Percentiles rank a stretch among this genome's conserved stretches.
Conservation (phyloP, 2,797 vertebrate genomes). For the Eremophila alpestris region DNA sequence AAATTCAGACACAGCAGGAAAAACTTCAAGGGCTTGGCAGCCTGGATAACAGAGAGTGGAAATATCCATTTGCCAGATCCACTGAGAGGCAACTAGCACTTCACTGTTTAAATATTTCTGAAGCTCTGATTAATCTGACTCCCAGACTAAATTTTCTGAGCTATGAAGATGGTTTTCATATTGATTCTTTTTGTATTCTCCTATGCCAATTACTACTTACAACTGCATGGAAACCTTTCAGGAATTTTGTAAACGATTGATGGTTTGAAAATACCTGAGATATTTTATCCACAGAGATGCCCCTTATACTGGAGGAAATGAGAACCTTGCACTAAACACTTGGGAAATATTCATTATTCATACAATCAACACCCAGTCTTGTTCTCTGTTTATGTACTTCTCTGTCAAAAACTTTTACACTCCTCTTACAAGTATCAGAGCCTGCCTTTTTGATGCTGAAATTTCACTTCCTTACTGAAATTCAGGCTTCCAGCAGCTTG, state of each 20-base stretch:
- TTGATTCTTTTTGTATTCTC: not conserved
- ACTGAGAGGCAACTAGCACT: not conserved
- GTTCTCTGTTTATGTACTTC: not conserved
- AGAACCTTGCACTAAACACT: not conserved
- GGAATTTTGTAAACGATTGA: not conserved
- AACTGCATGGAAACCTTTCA: not conserved
- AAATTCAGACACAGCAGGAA: not conserved
- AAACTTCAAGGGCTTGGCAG: not conserved
- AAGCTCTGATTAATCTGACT: not conserved
- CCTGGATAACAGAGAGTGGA: not conserved
- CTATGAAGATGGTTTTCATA: not conserved
- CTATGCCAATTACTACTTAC: not conserved
- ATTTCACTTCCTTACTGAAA: not conserved
- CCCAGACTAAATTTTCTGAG: not conserved
- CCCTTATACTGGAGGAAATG: not conserved
- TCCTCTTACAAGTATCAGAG: not conserved
- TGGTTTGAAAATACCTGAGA: not conserved
- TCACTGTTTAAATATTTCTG: not conserved
- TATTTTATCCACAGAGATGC: not conserved
- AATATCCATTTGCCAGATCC: not conserved
- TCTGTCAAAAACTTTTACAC: not conserved
- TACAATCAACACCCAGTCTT: not conserved
- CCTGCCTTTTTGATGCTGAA: not conserved
- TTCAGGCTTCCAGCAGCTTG: not conserved
- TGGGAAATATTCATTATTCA: conserved; percentile 1